Base-by-base conservation (phyloP, 2,797 vertebrate species). In the Acipenser oxyrinchus region DNA sequence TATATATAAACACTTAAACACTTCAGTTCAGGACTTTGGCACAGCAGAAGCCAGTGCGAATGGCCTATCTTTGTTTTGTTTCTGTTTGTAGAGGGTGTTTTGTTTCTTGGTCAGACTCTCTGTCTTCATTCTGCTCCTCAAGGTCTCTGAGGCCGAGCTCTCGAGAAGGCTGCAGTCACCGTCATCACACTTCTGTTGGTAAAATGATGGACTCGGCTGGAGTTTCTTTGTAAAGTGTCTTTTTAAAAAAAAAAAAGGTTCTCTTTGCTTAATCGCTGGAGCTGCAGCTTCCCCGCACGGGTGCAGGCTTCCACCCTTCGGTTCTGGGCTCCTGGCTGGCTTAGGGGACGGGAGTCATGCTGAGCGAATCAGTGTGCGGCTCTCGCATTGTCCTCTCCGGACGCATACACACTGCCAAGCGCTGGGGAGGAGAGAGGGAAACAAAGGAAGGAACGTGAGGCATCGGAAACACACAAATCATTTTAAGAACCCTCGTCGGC, bases 371-470 rank as follows among this genome's bases (percentile, higher is more conserved):
- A 0, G 82, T 18, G 1, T 83, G 88, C 50, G 86, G 83, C 50
- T 90, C 91, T 57, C 81, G 84, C 1, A 85, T 62, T 1, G 82
- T 85, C 71, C 90, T 90, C 84, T 96, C 93, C 0, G 94, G 94
- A 70, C 88, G 85, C 71, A 96, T 74, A 75, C 94, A 96, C 68
- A 93, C 74, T 0, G 93, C 90, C 61, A 96, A 74, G 63, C 94
- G 91, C 94, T 96, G 75, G 37, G 53, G 64, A 66, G 60, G 71
- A 71, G 8, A 62, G 58, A 60, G 8, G 49, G 71, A 62, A 1
- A 64, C 37, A 62, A 11, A 49, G 66, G 1, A 13, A 18, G 8
- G 18, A 0, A 6, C 58, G 2, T 15, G 6, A 58, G 37, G 37
- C 37, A 37, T 37, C 4, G 37, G 37, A 37, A 37, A 37, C 37